phyloP scores from a whole-genome alignment of 30 jellyfish, hydroid and myxozoan genomes.

The Aurelia sp. region DNA sequence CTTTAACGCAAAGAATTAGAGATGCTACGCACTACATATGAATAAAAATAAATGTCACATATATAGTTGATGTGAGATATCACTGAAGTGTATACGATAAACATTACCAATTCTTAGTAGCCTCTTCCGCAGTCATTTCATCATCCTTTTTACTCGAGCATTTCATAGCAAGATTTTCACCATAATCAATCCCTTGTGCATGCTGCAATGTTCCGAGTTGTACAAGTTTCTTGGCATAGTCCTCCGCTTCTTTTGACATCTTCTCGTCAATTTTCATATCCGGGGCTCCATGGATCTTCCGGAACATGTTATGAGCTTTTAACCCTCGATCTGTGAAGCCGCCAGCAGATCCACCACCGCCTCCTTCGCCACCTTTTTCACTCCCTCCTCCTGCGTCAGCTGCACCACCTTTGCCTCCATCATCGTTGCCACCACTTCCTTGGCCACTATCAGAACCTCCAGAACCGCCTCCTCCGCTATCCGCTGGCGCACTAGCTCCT shows the following conservation, averaged over 20 bases:
- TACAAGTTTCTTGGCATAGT: conserved; percentile 84
- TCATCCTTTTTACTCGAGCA: conserved; percentile 70
- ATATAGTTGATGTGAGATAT: too few relatives aligned
- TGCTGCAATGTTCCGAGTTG: conserved; percentile 74
- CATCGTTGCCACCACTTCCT: conserved; percentile 10
- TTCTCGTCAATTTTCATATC: conserved; percentile 64
- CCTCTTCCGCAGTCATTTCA: conserved; percentile 88
- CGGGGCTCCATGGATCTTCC: conserved; percentile 87
- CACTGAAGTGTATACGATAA: too few relatives aligned
- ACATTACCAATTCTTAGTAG: conserved; percentile 78
- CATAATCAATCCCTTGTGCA: conserved; percentile 64
- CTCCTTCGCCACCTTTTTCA: conserved; percentile 3
- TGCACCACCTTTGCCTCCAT: conserved; percentile 11
- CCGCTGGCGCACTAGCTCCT: not conserved
- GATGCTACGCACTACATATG: too few relatives aligned
- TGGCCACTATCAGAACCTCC: conserved; percentile 8
- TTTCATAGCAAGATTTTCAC: conserved; percentile 93
- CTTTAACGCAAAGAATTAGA: too few relatives aligned
- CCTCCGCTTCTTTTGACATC: conserved; percentile 88
- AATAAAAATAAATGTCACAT: too few relatives aligned
- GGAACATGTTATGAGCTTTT: conserved; percentile 78
- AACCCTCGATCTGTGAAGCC: conserved; percentile 48
- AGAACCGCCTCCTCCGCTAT: conserved; percentile 17
- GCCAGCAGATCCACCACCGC: conserved; percentile 6
- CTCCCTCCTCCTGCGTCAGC: conserved; percentile 1